A percentile compares a stretch with the other conserved stretches of the same genome.
Conservation (phyloP, 2,113 vertebrate species). For the Tamias sibiricus region DNA sequence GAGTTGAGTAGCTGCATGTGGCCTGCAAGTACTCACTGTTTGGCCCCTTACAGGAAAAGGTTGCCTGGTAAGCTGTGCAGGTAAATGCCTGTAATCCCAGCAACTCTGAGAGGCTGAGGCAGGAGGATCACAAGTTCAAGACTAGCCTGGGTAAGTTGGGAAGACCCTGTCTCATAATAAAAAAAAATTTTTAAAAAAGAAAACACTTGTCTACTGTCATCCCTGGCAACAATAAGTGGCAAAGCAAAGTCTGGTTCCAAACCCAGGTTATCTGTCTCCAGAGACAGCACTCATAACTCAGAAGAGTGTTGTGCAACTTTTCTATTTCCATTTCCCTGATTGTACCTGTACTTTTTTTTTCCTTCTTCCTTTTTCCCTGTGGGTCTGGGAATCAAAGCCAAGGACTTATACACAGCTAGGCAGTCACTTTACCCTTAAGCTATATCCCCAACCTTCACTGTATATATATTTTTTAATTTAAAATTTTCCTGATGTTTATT, state of each 20-base stretch:
- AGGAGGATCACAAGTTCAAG: background rate
- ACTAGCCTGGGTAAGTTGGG: background rate
- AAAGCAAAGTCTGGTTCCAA: background rate
- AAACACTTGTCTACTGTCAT: background rate
- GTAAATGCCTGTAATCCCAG: background rate
- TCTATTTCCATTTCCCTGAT: background rate
- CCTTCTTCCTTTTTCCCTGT: background rate
- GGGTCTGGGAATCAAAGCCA: background rate
- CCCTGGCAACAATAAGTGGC: background rate
- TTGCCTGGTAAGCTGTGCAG: too few species aligned
- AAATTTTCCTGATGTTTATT: background rate
- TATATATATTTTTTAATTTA: background rate
- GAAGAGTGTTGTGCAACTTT: background rate
- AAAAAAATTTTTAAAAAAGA: background rate
- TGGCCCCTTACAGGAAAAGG: background rate
- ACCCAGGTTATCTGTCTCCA: background rate
- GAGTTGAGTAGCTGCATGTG: background rate
- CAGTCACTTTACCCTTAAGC: too few species aligned
- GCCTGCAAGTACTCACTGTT: background rate
- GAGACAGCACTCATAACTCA: background rate
- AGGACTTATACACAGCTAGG: too few species aligned
- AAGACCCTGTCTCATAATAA: background rate
- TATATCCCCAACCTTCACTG: too few species aligned
- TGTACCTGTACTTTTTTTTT: background rate
- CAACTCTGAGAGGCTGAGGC: background rate